phyloP scores from a whole-genome alignment of 1,140 invertebrate species.

The Neoseiulus cucumeris region DNA sequence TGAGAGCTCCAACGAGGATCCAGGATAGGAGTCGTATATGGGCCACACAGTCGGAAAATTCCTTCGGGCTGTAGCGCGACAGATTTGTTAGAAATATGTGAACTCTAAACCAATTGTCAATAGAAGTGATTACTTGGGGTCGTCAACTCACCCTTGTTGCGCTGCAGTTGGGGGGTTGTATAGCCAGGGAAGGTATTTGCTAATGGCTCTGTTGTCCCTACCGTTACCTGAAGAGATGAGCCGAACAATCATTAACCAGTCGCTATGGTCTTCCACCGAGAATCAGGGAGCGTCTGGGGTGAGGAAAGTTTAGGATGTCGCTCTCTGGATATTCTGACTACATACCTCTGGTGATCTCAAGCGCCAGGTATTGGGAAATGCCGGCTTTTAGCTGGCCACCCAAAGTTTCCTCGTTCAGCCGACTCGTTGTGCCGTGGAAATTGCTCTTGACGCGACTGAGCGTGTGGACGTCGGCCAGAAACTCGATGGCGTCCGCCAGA shows the following conservation, averaged over 20 bases:
- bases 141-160: slow-evolving; percentile 58
- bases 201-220: slow-evolving; percentile 59
- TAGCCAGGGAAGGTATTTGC: slow-evolving; percentile 73
- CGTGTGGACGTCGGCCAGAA: slow-evolving; percentile 86
- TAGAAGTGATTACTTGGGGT: no score
- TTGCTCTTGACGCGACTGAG: slow-evolving; percentile 86
- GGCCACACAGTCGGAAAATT: slow-evolving; percentile 83
- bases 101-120: no score
- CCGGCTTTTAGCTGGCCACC: slow-evolving; percentile 86
- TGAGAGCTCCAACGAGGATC: slow-evolving; percentile 79
- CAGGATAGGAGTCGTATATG: slow-evolving; percentile 86
- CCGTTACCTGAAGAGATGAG: slow-evolving; percentile 33
- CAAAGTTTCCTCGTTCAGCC: slow-evolving; percentile 76
- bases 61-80: slow-evolving; percentile 44
- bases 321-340: neutral
- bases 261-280: neutral
- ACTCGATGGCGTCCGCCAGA: slow-evolving; percentile 80
- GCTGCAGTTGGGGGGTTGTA: slow-evolving; percentile 59
- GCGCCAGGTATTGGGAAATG: slow-evolving; percentile 75
- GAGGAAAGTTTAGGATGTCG: no score
- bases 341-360: slow-evolving; percentile 63
- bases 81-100: slow-evolving; percentile 1
- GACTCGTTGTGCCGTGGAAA: slow-evolving; percentile 49
- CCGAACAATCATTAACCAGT: neutral
- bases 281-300: no score